Conservation (phyloP, 2,888 invertebrate genomes). For the Ectobius pallidus region DNA sequence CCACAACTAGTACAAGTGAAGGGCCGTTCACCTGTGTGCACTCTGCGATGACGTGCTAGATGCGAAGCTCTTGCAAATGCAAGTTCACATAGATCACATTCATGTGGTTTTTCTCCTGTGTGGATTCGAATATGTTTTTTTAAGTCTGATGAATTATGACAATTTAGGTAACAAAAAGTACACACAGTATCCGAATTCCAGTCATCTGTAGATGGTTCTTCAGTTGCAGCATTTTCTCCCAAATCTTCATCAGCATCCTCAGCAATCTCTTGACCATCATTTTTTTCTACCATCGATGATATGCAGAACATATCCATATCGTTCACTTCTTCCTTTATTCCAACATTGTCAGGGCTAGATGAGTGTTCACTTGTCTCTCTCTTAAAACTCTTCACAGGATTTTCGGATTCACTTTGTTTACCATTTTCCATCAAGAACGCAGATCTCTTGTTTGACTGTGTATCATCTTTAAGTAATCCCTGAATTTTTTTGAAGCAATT, state of each 20-base stretch:
- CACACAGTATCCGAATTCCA: slow-evolving; percentile 22
- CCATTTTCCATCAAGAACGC: background rate
- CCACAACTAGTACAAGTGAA: slow-evolving; percentile 79
- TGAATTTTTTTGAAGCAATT: background rate
- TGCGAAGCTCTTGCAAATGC: slow-evolving; percentile 71
- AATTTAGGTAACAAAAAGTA: slow-evolving; percentile 36
- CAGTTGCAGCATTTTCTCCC: background rate
- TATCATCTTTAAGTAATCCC: background rate
- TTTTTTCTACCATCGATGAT: slow-evolving; percentile 2
- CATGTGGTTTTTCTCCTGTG: slow-evolving; percentile 47
- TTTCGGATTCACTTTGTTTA: background rate
- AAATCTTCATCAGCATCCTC: slow-evolving; percentile 11
- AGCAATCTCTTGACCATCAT: background rate
- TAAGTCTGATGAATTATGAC: slow-evolving; percentile 44
- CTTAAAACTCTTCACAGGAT: background rate
- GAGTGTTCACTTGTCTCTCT: background rate
- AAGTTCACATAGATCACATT: slow-evolving; percentile 45
- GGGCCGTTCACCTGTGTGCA: slow-evolving; percentile 82
- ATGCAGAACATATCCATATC: slow-evolving; percentile 26
- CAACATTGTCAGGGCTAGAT: background rate
- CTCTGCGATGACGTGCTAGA: slow-evolving; percentile 72
- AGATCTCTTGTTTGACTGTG: background rate
- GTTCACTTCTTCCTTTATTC: slow-evolving; percentile 12
- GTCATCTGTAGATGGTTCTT: background rate
- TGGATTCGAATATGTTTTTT: slow-evolving; percentile 46